Evolutionary conservation across 2,888 invertebrate species (phyloP), one percentile per base, ranked within the genome.

Genomic region (Nomada fucata): DNA sequence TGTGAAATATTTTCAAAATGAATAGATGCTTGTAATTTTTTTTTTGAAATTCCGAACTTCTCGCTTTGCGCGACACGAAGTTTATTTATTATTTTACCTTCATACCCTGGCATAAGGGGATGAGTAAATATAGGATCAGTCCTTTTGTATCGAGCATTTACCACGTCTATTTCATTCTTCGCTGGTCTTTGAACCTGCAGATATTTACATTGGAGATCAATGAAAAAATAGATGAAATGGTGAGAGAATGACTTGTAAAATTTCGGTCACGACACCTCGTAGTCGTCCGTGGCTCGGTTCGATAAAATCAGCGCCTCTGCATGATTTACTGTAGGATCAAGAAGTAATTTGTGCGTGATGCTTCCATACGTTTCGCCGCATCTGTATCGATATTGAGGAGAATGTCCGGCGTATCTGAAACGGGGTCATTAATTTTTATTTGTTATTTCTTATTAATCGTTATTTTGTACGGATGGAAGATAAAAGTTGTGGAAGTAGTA

Each of bases 291-390:
- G 2, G 95, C 95, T 83, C 95, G 94, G 87, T 96, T 96, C 0
- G 96, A 96, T 11, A 96, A 93, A 65, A 96, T 95, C 18, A 97
- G 94, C 82, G 96, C 95, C 88, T 97, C 96, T 0, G 97, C 96
- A 93, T 97, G 97, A 86, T 95, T 95, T 47, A 96, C 96, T 70
- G 96, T 96, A 0, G 97, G 97, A 93, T 97, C 97, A 88, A 97
- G 92, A 0, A 97, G 94, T 67, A 97, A 95, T 93, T 97, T 96
- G 92, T 91, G 90, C 0, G 97, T 96, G 60, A 96, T 95, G 7
- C 95, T 96, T 71, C 97, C 97, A 94, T 96, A 97, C 0, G 97
- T 96, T 93, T 97, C 96, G 2, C 97, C 97, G 82, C 96, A 95
- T 29, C 96, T 95, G 91, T 96, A 97, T 79, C 96, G 96, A 94